Evolutionary conservation across 2,113 vertebrate species (phyloP).

Genomic region (Addax nasomaculatus): DNA sequence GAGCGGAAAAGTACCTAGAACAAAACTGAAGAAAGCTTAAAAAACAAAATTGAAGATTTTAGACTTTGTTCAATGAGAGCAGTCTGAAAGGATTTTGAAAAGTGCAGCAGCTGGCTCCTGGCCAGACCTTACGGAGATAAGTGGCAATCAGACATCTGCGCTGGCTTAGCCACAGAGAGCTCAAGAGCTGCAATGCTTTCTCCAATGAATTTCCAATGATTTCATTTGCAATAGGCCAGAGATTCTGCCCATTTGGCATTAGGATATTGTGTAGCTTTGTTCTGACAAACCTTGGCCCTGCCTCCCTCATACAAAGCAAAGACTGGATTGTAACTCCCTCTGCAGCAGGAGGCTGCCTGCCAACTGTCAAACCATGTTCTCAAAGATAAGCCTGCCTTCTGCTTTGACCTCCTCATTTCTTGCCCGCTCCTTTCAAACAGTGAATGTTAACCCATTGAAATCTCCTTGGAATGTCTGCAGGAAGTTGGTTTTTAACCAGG

Average conservation of each 20-base stretch:
- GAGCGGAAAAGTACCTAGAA: neutral
- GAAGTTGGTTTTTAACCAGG: conserved; percentile 6
- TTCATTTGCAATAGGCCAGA: conserved; percentile 23
- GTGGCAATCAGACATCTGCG: conserved; percentile 47
- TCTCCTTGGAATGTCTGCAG: neutral
- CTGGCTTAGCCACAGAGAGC: conserved; percentile 49
- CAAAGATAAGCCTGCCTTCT: conserved; percentile 51
- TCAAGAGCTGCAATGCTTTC: neutral
- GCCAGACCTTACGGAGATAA: neutral
- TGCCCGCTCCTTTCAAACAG: neutral
- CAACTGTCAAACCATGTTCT: conserved; percentile 48
- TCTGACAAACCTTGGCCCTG: conserved; percentile 60
- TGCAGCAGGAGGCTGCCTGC: neutral
- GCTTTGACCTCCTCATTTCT: neutral
- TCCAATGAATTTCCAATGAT: conserved; percentile 53
- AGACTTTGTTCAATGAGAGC: conserved; percentile 35
- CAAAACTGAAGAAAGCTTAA: neutral
- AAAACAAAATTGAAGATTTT: neutral
- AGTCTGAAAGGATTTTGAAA: conserved; percentile 33
- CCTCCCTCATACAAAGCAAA: conserved; percentile 34
- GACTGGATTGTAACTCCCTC: neutral
- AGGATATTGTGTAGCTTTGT: conserved; percentile 29
- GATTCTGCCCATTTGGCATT: conserved; percentile 42
- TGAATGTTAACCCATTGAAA: neutral
- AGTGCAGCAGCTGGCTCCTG: neutral